A percentile compares a stretch with the other conserved stretches of the same genome.
Evolutionary conservation across 1,140 invertebrate genomes (phyloP).

Genomic region (Sycobia sp.): DNA sequence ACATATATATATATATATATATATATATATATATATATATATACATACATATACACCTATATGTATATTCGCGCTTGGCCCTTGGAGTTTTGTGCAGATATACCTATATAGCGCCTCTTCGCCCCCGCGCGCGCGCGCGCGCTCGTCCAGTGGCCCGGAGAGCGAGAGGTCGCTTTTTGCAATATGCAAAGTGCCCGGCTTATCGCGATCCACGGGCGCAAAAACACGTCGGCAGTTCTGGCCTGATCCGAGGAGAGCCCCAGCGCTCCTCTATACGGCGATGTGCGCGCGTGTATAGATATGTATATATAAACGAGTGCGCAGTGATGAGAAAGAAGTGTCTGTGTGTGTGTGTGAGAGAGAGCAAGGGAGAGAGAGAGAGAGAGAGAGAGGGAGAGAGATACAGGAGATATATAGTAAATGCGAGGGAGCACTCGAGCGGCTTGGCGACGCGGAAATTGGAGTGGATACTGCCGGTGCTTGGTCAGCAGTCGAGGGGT

Average conservation of each 20-base stretch:
- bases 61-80: too few species aligned
- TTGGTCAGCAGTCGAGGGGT: slow-evolving; percentile 59
- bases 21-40: too few species aligned
- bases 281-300: not conserved
- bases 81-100: too few species aligned
- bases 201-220: slow-evolving; percentile 15
- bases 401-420: too few species aligned
- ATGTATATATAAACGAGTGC: too few species aligned
- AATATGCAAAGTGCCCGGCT: slow-evolving; percentile 34
- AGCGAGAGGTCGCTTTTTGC: slow-evolving; percentile 30
- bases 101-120: too few species aligned
- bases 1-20: too few species aligned
- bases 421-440: slow-evolving; percentile 27
- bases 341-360: not conserved
- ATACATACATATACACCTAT: too few species aligned
- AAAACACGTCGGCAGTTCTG: slow-evolving; percentile 15
- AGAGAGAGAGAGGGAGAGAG: not conserved
- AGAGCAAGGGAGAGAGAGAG: not conserved
- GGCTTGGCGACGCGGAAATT: slow-evolving; percentile 22
- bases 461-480: slow-evolving; percentile 41
- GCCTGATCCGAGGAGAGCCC: too few species aligned
- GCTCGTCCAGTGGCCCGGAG: not conserved
- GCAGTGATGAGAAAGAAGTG: too few species aligned
- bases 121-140: not conserved
- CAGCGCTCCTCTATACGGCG: too few species aligned